These are phyloP conservation scores for Pipra filicauda DNA, from an alignment of 2,113 vertebrate species.

Conservation along the genomic window DNA sequence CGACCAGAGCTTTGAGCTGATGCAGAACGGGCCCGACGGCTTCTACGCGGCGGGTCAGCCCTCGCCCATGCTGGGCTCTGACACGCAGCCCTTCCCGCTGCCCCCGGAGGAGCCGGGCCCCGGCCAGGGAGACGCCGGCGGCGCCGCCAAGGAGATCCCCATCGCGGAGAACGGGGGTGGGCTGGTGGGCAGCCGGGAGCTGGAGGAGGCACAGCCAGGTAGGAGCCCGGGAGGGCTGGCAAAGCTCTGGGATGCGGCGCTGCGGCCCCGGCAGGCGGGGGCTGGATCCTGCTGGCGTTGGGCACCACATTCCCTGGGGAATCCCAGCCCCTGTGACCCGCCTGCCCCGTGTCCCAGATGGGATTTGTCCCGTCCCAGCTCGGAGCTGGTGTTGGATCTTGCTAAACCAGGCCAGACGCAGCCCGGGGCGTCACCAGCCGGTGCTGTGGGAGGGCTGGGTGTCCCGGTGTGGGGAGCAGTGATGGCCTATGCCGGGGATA, in stretches of 20 bases:
- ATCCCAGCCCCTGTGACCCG: fast-evolving
- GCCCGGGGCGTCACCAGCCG: fast-evolving
- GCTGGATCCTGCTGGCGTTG: not conserved
- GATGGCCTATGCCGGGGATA: fast-evolving
- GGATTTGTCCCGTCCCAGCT: not conserved
- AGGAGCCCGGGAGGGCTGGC: not conserved
- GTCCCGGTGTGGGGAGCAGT: fast-evolving
- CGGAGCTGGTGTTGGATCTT: fast-evolving
- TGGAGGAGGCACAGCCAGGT: constrained; percentile 75
- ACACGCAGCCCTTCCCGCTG: constrained; percentile 64
- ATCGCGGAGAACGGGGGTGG: constrained; percentile 65
- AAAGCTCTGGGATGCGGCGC: not conserved
- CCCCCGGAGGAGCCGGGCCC: constrained; percentile 29
- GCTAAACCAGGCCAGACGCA: not conserved
- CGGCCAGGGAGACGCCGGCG: not conserved
- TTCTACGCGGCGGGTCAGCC: constrained; percentile 71
- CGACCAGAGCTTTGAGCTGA: constrained; percentile 78
- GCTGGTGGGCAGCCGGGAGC: constrained; percentile 74
- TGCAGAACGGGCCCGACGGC: constrained; percentile 69
- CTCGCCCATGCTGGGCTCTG: constrained; percentile 70
- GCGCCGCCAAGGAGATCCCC: constrained; percentile 63
- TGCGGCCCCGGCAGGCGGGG: fast-evolving
- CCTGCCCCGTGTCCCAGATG: fast-evolving
- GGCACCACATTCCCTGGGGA: fast-evolving
- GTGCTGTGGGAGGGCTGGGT: not conserved